Conservation (phyloP, 2,797 vertebrate genomes). For the Acrossocheilus wenchowensis region DNA sequence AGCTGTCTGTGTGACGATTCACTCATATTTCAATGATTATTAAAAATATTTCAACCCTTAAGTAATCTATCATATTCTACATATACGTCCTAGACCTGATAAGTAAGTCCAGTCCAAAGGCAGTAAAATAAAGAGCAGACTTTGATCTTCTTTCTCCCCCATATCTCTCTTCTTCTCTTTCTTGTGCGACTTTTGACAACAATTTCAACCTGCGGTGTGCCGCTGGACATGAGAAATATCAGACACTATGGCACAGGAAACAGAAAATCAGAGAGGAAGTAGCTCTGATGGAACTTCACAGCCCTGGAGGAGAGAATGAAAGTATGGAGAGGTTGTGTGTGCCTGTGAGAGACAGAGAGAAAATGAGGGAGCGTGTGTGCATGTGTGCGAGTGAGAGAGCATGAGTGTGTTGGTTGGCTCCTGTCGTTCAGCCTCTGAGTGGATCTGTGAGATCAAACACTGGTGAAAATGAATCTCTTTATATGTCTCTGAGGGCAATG, state of each 20-base stretch:
- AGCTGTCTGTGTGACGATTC: constrained; percentile 5
- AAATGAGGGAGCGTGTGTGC: constrained; percentile 10
- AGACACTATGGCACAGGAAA: constrained; percentile 49
- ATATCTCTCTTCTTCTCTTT: constrained; percentile 37
- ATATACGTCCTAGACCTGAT: constrained; percentile 10
- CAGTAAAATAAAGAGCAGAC: constrained; percentile 38
- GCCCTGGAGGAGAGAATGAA: constrained; percentile 52
- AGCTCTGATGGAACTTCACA: constrained; percentile 54
- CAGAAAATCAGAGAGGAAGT: constrained; percentile 56
- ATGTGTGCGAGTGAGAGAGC: neutral
- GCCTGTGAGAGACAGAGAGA: constrained; percentile 33
- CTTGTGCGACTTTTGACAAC: constrained; percentile 46
- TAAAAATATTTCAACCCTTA: neutral
- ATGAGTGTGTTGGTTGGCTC: constrained; percentile 22
- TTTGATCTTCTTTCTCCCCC: constrained; percentile 39
- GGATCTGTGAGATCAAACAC: constrained; percentile 53
- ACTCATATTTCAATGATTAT: neutral
- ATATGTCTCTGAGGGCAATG: constrained; percentile 41
- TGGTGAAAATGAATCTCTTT: constrained; percentile 54
- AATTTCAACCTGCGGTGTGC: constrained; percentile 37
- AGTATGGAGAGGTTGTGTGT: constrained; percentile 37
- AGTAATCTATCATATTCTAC: constrained; percentile 14
- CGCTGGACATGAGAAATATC: constrained; percentile 54
- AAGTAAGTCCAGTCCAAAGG: constrained; percentile 45
- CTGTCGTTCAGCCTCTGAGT: constrained; percentile 47